These are phyloP conservation scores for Pasiphila rectangulata DNA, from an alignment of 2,888 invertebrate genomes.

Conservation along the genomic window DNA sequence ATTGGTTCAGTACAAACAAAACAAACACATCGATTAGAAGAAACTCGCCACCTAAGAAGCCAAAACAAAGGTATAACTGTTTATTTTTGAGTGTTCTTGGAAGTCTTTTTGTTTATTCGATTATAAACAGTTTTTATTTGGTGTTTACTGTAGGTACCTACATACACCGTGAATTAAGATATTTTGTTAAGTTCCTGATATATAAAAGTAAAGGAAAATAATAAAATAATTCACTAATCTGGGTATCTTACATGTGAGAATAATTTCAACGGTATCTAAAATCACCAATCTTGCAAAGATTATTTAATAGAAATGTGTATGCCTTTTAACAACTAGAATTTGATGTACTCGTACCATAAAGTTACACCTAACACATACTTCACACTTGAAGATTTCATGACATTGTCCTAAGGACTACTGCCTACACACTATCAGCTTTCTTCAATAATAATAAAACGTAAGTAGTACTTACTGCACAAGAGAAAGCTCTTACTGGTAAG, in stretches of 20 bases:
- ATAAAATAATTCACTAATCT: too few species aligned
- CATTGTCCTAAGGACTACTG: slow-evolving; percentile 44
- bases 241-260: too few species aligned
- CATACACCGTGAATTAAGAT: too few species aligned
- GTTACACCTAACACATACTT: slow-evolving; percentile 25
- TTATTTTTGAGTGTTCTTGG: slow-evolving; percentile 61
- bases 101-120: slow-evolving; percentile 62
- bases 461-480: slow-evolving; percentile 30
- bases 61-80: slow-evolving; percentile 62
- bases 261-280: too few species aligned
- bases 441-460: slow-evolving; percentile 34
- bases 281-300: too few species aligned
- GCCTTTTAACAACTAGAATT: too few species aligned
- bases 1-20: slow-evolving; percentile 50
- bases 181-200: too few species aligned
- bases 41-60: slow-evolving; percentile 65
- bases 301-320: too few species aligned
- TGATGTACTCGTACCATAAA: too few species aligned
- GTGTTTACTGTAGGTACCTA: background rate
- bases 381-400: slow-evolving; percentile 36
- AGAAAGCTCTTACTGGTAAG: slow-evolving; percentile 29
- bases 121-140: slow-evolving; percentile 53
- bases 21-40: slow-evolving; percentile 47
- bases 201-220: too few species aligned
- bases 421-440: slow-evolving; percentile 49